A percentile compares a stretch with the other conserved stretches of the same genome.
phyloP scores from a whole-genome alignment of 2,888 invertebrate species.

The Homarus gammarus region DNA sequence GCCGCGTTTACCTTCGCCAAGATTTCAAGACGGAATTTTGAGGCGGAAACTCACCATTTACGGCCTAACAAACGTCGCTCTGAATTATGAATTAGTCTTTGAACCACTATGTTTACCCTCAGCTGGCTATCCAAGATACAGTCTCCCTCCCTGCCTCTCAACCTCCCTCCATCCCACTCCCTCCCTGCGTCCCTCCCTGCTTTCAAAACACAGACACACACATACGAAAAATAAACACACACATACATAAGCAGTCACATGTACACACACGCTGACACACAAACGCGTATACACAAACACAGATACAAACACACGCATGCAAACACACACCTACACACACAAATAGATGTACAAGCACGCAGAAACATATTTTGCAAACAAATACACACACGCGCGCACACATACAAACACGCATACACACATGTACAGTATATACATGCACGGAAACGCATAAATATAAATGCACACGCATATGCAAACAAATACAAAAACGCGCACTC shows the following conservation, averaged over 20 bases:
- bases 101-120: background rate
- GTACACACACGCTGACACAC: background rate
- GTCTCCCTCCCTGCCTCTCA: conserved; percentile 1
- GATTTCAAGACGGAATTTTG: background rate
- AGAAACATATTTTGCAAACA: background rate
- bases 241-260: background rate
- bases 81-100: background rate
- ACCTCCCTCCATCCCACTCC: conserved; percentile 2
- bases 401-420: background rate
- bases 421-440: background rate
- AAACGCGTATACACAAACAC: background rate
- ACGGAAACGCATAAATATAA: background rate
- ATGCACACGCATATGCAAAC: conserved; percentile 15
- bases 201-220: background rate
- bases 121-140: too few species aligned
- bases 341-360: background rate
- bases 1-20: background rate
- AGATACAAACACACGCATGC: background rate
- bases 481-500: conserved; percentile 23
- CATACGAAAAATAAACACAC: background rate
- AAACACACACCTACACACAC: background rate
- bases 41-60: conserved; percentile 3
- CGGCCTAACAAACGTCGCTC: background rate
- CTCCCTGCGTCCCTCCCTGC: background rate
- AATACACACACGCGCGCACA: conserved; percentile 3